phyloP scores from a whole-genome alignment of 2,113 vertebrate genomes.

The Galemys pyrenaicus region DNA sequence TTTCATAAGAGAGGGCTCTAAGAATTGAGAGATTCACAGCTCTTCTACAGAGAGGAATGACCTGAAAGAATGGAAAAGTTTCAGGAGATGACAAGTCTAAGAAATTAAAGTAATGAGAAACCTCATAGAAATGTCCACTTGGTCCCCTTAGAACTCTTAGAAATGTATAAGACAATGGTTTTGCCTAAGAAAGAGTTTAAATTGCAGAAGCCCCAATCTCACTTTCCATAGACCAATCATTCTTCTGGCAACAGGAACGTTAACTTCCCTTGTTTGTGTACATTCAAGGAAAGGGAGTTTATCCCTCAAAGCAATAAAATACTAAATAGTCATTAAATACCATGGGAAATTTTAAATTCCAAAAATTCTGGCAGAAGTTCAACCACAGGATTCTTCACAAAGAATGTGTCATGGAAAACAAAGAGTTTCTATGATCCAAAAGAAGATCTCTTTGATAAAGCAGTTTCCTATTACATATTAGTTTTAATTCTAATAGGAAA shows the following conservation, averaged over 20 bases:
- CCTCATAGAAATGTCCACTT: not conserved
- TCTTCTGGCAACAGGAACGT: not conserved
- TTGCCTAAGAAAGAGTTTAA: not conserved
- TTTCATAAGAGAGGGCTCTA: not conserved
- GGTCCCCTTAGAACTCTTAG: not conserved
- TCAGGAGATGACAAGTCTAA: not conserved
- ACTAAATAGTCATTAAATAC: not conserved
- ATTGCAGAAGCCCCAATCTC: not conserved
- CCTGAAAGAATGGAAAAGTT: not conserved
- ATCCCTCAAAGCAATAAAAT: not conserved
- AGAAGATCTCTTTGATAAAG: not conserved
- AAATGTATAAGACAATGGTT: not conserved
- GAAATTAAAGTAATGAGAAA: constrained; percentile 17
- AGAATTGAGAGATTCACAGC: not conserved
- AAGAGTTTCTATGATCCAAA: not conserved
- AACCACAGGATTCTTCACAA: not conserved
- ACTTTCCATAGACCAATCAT: not conserved
- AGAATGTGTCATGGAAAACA: not conserved
- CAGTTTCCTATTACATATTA: not conserved
- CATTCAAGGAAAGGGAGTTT: not conserved
- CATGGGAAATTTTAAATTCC: not conserved
- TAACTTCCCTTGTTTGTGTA: not conserved
- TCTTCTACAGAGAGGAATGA: not conserved
- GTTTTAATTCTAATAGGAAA: not conserved
- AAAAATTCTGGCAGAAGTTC: constrained; percentile 25